A percentile compares a stretch with the other conserved stretches of the same genome.
Evolutionary conservation across 2,797 vertebrate species (phyloP).

Genomic region (Aulostomus chinensis): DNA sequence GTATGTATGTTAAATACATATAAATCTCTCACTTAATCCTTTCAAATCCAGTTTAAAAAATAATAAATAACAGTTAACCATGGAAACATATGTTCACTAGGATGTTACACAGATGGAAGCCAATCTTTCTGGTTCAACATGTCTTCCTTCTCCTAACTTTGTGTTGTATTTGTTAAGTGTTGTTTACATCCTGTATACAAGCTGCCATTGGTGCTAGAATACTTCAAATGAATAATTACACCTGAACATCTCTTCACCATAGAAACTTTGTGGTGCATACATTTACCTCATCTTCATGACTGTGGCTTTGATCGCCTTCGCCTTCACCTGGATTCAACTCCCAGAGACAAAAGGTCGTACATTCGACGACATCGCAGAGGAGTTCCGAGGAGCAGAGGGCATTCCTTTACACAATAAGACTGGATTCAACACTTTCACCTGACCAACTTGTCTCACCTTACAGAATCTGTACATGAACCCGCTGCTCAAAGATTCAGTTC

Average conservation of each 20-base stretch:
- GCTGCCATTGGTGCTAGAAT: too few relatives aligned
- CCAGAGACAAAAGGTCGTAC: conserved; percentile 80
- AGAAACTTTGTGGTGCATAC: conserved; percentile 71
- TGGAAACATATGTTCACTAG: conserved; percentile 16
- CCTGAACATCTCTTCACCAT: conserved; percentile 17
- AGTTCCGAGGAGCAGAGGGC: conserved; percentile 71
- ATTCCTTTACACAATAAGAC: conserved; percentile 73
- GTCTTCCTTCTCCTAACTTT: too few relatives aligned
- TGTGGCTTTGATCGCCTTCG: conserved; percentile 60
- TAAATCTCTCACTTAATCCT: conserved; percentile 26
- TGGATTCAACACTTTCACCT: conserved; percentile 79
- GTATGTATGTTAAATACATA: too few relatives aligned
- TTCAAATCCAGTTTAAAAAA: conserved; percentile 33
- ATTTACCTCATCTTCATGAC: conserved; percentile 77
- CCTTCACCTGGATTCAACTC: conserved; percentile 69
- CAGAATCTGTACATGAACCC: too few relatives aligned
- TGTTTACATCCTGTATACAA: too few relatives aligned
- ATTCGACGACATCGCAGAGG: conserved; percentile 74
- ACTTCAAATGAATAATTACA: too few relatives aligned
- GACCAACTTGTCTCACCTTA: conserved; percentile 32
- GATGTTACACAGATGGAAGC: conserved; percentile 9
- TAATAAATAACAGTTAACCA: conserved; percentile 17
- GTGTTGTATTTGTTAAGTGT: too few relatives aligned
- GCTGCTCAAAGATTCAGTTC: too few relatives aligned
- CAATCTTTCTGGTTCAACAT: too few relatives aligned